phyloP scores from a whole-genome alignment of 2,888 invertebrate genomes.

The Tenthredo distinguenda region DNA sequence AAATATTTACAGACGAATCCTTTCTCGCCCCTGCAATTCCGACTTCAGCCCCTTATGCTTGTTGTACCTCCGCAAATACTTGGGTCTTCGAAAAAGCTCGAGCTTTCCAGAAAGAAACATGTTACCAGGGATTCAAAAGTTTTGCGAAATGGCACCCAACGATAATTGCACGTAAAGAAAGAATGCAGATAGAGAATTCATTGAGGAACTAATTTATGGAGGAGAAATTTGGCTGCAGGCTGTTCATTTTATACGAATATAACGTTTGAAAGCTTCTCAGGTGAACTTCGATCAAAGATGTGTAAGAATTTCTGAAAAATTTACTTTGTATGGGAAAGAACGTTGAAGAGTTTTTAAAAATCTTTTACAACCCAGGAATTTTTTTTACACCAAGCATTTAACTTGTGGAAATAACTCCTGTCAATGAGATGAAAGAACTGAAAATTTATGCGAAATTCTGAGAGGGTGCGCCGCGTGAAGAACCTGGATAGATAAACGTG shows the following conservation, averaged over 20 bases:
- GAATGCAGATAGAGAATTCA: not conserved
- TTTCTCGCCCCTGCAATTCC: constrained; percentile 4
- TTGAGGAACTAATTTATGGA: not conserved
- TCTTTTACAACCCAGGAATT: not conserved
- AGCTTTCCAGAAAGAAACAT: no score
- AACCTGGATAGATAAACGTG: not conserved
- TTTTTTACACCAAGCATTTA: not conserved
- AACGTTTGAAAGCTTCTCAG: not conserved
- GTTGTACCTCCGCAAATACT: not conserved
- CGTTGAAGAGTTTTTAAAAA: not conserved
- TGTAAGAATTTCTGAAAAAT: not conserved
- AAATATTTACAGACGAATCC: constrained; percentile 29
- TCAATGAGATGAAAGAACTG: not conserved
- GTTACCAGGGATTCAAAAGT: no score
- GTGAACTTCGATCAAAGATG: not conserved
- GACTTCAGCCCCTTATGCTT: not conserved
- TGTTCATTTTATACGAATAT: not conserved
- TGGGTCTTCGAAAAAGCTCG: not conserved
- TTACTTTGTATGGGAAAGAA: not conserved
- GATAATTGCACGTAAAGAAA: not conserved
- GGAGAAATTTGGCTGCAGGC: not conserved
- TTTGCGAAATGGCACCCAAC: not conserved
- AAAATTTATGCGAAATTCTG: not conserved
- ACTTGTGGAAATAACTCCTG: not conserved
- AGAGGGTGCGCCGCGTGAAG: not conserved